Evolutionary conservation across 2,888 invertebrate species (phyloP).

Genomic region (Melinaea menophilus): DNA sequence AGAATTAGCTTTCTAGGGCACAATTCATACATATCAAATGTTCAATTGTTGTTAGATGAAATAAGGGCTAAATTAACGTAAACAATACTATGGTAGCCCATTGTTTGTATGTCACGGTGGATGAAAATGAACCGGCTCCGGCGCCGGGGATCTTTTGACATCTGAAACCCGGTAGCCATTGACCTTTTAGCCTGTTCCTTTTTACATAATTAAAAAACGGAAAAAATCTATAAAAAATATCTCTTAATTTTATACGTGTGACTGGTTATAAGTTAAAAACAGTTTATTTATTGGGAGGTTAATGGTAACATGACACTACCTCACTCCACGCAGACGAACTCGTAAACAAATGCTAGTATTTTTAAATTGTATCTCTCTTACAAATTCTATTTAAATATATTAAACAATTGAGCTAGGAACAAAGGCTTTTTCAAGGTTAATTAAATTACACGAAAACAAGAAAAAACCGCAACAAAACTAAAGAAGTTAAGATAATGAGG

Average conservation of each 20-base stretch:
- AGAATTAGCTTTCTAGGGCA: background rate
- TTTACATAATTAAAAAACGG: slow-evolving; percentile 1
- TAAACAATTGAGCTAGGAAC: background rate
- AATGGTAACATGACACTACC: no score
- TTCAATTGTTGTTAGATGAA: background rate
- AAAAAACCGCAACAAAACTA: slow-evolving; percentile 7
- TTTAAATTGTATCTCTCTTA: background rate
- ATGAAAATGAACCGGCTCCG: slow-evolving; percentile 11
- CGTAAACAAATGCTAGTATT: no score
- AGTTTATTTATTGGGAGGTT: no score
- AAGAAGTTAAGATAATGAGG: slow-evolving; percentile 15
- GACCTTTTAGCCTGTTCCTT: slow-evolving; percentile 24
- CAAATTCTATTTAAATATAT: background rate
- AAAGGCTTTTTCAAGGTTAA: slow-evolving; percentile 8
- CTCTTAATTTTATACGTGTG: no score
- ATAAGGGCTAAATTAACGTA: slow-evolving; percentile 10
- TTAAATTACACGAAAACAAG: slow-evolving; percentile 20
- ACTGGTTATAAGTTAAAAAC: no score
- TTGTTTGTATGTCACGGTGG: slow-evolving; percentile 10
- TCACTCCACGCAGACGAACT: no score
- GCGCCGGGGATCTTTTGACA: slow-evolving; percentile 45
- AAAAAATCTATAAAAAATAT: no score
- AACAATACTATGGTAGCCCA: background rate
- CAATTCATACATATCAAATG: slow-evolving; percentile 4
- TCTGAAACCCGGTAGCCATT: slow-evolving; percentile 46